Base-by-base conservation (phyloP, 1,140 invertebrate species). In the Marisa cornuarietis region DNA sequence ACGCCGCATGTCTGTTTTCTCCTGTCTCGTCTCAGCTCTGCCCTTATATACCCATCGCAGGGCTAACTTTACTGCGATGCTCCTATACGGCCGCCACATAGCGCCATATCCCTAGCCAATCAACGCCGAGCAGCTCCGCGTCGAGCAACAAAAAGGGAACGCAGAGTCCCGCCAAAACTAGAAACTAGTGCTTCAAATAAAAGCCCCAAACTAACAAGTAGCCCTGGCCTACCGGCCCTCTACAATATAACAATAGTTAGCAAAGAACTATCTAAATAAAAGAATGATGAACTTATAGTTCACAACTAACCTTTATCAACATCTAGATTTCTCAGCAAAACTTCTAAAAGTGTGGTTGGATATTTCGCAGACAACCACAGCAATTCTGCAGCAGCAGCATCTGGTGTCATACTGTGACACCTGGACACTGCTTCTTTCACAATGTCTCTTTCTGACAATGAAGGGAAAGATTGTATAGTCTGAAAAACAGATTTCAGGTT, bases 231-330 rank as follows among this genome's bases (percentile, higher is more conserved):
- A n/a, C n/a, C n/a, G n/a, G n/a, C n/a, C n/a, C n/a, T n/a, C n/a
- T n/a, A n/a, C n/a, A n/a, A n/a, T n/a, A 42, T 42, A 42, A 74
- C 18, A 14, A 51, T 8, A n/a, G 22, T 14, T 5, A 20, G 49
- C 22, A n/a, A 24, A 74, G n/a, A 6, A 74, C 22, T n/a, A 8
- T 22, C 1, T 54, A 74, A 22, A 24, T 22, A 6, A 52, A 68
- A 75, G 18, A 52, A 11, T 58, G 16, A 58, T 18, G 16, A 6
- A 18, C 1, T 58, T 58, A 54, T 14, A 8, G 11, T 58, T 58
- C 54, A 58, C 16, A 18, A 58, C 54, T 58, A 18, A 84, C 81
- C 81, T 82, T 77, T 82, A n/a, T 84, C 79, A 76, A 84, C 76
- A 62, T 82, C 81, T 66, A 84, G 73, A 42, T 81, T 61, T 62